These are phyloP conservation scores for Euplexia lucipara DNA, from an alignment of 2,888 invertebrate species.

Conservation along the genomic window DNA sequence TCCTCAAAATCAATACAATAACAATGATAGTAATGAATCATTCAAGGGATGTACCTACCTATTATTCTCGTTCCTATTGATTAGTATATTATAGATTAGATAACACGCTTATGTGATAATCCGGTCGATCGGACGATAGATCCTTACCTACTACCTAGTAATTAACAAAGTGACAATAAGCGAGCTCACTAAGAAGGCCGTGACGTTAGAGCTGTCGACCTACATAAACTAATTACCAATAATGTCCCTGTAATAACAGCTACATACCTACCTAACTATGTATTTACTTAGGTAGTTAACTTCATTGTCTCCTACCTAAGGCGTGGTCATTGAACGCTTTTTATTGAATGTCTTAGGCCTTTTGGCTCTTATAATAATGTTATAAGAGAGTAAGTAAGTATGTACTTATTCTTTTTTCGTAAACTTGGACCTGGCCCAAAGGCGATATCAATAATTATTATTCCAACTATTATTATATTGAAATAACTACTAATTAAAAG, in stretches of 20 bases:
- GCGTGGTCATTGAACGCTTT: neutral
- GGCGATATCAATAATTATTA: too few relatives aligned
- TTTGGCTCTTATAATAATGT: too few relatives aligned
- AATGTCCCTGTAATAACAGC: slow-evolving; percentile 7
- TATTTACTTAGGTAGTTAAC: slow-evolving; percentile 5
- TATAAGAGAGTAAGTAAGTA: too few relatives aligned
- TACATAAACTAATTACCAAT: slow-evolving; percentile 24
- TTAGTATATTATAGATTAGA: slow-evolving; percentile 35
- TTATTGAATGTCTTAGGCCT: too few relatives aligned
- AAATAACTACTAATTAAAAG: slow-evolving; percentile 12
- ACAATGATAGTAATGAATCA: neutral
- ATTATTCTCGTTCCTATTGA: slow-evolving; percentile 10
- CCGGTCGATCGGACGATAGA: slow-evolving; percentile 27
- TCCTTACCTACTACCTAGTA: slow-evolving; percentile 12
- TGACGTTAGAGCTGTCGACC: slow-evolving; percentile 26
- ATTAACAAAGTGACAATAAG: slow-evolving; percentile 32
- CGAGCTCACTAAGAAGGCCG: slow-evolving; percentile 19
- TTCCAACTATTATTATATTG: slow-evolving; percentile 26
- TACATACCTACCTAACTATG: too few relatives aligned
- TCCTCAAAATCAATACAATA: slow-evolving; percentile 1
- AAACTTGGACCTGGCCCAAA: slow-evolving; percentile 3
- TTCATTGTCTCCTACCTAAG: slow-evolving; percentile 9
- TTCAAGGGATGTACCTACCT: slow-evolving; percentile 10
- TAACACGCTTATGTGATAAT: slow-evolving; percentile 26
- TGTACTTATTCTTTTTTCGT: too few relatives aligned